Conservation (phyloP, 2,797 vertebrate genomes). For the Malurus leucopterus region DNA sequence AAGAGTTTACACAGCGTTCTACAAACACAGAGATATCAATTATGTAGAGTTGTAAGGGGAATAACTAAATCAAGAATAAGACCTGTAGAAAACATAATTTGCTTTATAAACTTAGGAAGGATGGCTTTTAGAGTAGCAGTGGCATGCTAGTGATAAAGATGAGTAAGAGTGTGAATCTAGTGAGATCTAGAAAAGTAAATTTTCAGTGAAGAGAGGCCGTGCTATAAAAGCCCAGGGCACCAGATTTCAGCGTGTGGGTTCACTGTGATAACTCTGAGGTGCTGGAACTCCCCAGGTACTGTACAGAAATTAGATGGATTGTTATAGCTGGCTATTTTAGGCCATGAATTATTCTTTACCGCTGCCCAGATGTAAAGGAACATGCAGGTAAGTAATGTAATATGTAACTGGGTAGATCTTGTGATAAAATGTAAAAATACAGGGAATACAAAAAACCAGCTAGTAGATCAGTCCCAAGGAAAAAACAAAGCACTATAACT, state of each 20-base stretch:
- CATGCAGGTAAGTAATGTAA: not conserved
- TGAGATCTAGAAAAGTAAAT: not conserved
- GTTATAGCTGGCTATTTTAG: not conserved
- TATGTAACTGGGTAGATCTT: not conserved
- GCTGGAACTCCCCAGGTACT: not conserved
- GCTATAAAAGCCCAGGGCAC: not conserved
- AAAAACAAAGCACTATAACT: not conserved
- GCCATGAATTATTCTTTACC: not conserved
- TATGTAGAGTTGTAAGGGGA: not conserved
- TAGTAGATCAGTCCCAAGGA: not conserved
- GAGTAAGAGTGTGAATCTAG: not conserved
- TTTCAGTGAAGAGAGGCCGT: not conserved
- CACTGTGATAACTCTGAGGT: not conserved
- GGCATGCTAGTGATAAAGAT: not conserved
- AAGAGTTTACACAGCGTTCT: not conserved
- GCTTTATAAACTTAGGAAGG: not conserved
- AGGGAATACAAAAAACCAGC: not conserved
- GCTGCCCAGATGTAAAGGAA: not conserved
- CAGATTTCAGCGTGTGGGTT: not conserved
- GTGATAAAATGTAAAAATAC: not conserved
- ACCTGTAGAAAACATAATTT: not conserved
- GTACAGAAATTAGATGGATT: not conserved
- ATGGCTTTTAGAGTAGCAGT: not conserved
- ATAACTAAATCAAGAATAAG: not conserved
- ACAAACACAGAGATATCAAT: conserved; percentile 5